Percentiles rank a stretch among this genome's conserved stretches.
Conservation (phyloP, 2,888 invertebrate species). For the Epistrophe grossulariae region DNA sequence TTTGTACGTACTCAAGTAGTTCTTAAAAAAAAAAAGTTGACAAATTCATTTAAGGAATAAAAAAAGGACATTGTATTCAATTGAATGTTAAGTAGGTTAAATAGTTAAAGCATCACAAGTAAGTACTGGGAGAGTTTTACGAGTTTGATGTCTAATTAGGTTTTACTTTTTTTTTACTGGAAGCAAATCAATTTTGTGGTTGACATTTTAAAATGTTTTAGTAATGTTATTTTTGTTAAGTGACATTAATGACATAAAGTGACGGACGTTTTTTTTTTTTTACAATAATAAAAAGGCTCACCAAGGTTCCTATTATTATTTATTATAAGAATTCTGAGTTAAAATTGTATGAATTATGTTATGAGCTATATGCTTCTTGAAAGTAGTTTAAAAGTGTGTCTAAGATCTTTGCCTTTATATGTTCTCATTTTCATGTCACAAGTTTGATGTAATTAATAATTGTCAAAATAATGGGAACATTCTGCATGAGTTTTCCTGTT, state of each 20-base stretch:
- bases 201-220: slow-evolving; percentile 34
- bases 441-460: not conserved
- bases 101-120: slow-evolving; percentile 15
- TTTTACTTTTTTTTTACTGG: not conserved
- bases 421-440: not conserved
- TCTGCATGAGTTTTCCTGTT: not conserved
- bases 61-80: slow-evolving; percentile 63
- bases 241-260: slow-evolving; percentile 33
- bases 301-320: not conserved
- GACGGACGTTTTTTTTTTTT: not conserved
- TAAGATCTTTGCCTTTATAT: not conserved
- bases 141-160: slow-evolving; percentile 15
- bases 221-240: slow-evolving; percentile 23
- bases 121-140: not conserved
- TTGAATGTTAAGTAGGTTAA: slow-evolving; percentile 59
- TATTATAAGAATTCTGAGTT: not conserved
- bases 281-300: not conserved
- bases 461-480: not conserved
- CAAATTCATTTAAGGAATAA: slow-evolving; percentile 63
- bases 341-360: not conserved
- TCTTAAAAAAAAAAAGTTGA: slow-evolving; percentile 43
- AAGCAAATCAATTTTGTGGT: slow-evolving; percentile 54
- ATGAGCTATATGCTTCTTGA: not conserved
- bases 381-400: slow-evolving; percentile 5
- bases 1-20: not conserved